These are phyloP conservation scores for Alviniconcha strummeri DNA, from an alignment of 2,888 invertebrate species.

Conservation along the genomic window DNA sequence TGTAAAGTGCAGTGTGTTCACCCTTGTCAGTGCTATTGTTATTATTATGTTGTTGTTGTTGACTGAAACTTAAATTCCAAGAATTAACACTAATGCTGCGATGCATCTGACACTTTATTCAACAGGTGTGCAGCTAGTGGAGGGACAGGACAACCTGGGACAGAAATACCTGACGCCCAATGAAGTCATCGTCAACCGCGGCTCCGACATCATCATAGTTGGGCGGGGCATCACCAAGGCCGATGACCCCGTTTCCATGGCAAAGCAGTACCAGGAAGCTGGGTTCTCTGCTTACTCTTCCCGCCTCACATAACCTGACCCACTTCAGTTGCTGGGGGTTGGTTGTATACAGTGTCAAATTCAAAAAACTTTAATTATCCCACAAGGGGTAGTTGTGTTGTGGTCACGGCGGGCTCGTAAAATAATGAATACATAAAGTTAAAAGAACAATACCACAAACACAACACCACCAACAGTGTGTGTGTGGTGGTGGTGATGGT, in stretches of 20 bases:
- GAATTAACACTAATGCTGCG: no score
- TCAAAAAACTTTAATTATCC: neutral
- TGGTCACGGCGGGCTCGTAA: no score
- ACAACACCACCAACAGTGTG: no score
- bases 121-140: constrained; percentile 84
- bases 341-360: neutral
- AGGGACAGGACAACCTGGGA: constrained; percentile 84
- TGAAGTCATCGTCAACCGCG: constrained; percentile 84
- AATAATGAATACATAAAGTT: no score
- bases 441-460: no score
- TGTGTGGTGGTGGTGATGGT: no score
- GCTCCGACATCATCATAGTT: constrained; percentile 95
- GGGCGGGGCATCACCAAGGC: constrained; percentile 87
- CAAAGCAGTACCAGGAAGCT: constrained; percentile 82
- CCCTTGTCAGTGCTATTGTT: no score
- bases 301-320: neutral
- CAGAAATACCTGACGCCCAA: constrained; percentile 92
- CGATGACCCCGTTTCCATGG: constrained; percentile 80
- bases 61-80: no score
- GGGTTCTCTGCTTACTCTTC: constrained; percentile 81
- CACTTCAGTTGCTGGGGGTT: no score
- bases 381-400: neutral
- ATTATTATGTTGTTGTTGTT: no score
- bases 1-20: no score
- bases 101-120: neutral